phyloP scores from a whole-genome alignment of 2,113 vertebrate genomes.

The Furnarius figulus region DNA sequence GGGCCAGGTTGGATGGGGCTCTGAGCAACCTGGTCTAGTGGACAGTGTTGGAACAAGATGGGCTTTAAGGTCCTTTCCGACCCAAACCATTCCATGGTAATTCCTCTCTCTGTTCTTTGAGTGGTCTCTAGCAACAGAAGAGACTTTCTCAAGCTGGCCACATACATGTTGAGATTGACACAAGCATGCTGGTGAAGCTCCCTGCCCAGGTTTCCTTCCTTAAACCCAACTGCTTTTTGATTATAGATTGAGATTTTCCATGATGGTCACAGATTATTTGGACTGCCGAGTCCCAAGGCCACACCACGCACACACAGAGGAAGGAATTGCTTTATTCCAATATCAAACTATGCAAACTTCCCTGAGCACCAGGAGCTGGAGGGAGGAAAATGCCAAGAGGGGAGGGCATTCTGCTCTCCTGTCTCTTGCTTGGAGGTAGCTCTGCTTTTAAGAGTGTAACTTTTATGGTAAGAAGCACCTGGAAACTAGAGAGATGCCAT shows the following conservation, averaged over 20 bases:
- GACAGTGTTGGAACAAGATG: neutral
- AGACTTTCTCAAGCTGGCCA: neutral
- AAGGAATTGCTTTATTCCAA: neutral
- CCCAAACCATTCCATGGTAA: neutral
- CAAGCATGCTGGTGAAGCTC: neutral
- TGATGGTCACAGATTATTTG: neutral
- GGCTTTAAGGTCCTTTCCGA: neutral
- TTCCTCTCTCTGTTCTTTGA: neutral
- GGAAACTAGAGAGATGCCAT: neutral
- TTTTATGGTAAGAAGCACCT: neutral
- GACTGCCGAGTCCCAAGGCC: neutral
- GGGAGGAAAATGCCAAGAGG: neutral
- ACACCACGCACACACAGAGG: too few relatives aligned
- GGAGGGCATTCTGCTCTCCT: neutral
- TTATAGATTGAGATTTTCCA: neutral
- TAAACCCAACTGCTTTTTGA: neutral
- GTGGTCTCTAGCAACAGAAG: neutral
- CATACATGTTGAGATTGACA: fast-evolving
- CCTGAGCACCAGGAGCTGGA: neutral
- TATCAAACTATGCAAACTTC: neutral
- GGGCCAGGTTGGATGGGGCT: neutral
- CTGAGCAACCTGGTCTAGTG: neutral
- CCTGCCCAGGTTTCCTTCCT: neutral
- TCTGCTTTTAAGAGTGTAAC: neutral
- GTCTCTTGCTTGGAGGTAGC: neutral